Percentiles rank a stretch among this genome's conserved stretches.
phyloP scores from a whole-genome alignment of 1,140 invertebrate genomes.

The Nomia melanderi region DNA sequence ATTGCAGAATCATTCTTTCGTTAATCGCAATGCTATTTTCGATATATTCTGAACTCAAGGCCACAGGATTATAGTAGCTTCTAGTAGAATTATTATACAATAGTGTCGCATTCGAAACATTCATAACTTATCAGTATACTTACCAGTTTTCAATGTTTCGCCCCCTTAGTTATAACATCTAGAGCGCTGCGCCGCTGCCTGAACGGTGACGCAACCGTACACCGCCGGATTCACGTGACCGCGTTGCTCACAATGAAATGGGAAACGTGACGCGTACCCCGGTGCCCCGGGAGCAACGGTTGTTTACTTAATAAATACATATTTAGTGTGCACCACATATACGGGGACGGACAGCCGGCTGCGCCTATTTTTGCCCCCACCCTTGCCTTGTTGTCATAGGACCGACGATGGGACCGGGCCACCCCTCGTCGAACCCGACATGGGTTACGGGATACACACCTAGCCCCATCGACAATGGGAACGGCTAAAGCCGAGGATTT shows the following conservation, averaged over 20 bases:
- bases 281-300: constrained; percentile 64
- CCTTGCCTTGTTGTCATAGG: constrained; percentile 80
- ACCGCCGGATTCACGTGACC: constrained; percentile 43
- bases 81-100: too few relatives aligned
- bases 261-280: constrained; percentile 55
- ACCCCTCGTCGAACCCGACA: constrained; percentile 55
- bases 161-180: too few relatives aligned
- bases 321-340: constrained; percentile 75
- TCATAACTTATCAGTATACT: too few relatives aligned
- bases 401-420: constrained; percentile 69
- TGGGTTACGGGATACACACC: constrained; percentile 22
- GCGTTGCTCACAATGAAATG: constrained; percentile 60
- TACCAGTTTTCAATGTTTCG: too few relatives aligned
- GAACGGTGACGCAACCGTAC: constrained; percentile 48
- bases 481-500: constrained; percentile 42
- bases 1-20: too few relatives aligned
- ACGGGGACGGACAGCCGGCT: constrained; percentile 72
- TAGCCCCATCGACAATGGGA: constrained; percentile 52
- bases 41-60: too few relatives aligned
- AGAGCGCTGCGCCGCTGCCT: too few relatives aligned
- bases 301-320: constrained; percentile 81
- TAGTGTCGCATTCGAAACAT: too few relatives aligned
- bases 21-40: too few relatives aligned
- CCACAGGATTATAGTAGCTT: too few relatives aligned
- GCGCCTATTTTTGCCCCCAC: constrained; percentile 74